Percentiles rank a stretch among this genome's conserved stretches.
phyloP scores from a whole-genome alignment of 2,888 invertebrate species.

The Entomobrya multifasciata region DNA sequence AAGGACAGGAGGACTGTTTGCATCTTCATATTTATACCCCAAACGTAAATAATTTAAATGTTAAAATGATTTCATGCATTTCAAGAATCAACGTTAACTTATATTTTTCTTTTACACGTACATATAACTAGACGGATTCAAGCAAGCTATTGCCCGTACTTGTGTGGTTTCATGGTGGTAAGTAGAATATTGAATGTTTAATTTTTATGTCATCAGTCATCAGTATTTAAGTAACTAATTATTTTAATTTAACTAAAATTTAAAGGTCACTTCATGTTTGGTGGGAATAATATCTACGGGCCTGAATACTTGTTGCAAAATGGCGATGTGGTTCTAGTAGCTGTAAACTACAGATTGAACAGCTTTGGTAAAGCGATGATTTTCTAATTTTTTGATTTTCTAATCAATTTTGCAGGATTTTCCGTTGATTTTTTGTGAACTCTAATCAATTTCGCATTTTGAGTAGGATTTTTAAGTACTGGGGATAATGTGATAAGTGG shows the following conservation, averaged over 20 bases:
- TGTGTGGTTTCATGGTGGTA: conserved; percentile 74
- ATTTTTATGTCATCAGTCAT: no score
- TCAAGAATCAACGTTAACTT: no score
- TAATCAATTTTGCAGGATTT: no score
- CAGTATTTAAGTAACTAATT: no score
- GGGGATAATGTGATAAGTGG: conserved; percentile 56
- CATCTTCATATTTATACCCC: conserved; percentile 50
- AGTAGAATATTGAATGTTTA: no score
- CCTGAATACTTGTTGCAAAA: conserved; percentile 73
- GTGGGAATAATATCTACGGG: conserved; percentile 53
- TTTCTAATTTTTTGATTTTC: no score
- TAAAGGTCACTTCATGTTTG: conserved; percentile 72
- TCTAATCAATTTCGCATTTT: no score
- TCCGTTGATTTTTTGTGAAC: no score
- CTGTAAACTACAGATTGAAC: conserved; percentile 70
- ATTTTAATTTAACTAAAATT: no score
- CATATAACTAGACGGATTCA: conserved; percentile 35
- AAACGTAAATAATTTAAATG: no score
- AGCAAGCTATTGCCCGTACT: conserved; percentile 70
- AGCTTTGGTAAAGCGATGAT: conserved; percentile 56
- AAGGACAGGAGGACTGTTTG: conserved; percentile 63
- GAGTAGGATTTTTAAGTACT: conserved; percentile 70
- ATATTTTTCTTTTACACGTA: no score
- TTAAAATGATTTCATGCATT: no score
- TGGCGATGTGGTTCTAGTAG: conserved; percentile 72